phyloP scores from a whole-genome alignment of 2,888 invertebrate species.

The Keiferia lycopersicella region DNA sequence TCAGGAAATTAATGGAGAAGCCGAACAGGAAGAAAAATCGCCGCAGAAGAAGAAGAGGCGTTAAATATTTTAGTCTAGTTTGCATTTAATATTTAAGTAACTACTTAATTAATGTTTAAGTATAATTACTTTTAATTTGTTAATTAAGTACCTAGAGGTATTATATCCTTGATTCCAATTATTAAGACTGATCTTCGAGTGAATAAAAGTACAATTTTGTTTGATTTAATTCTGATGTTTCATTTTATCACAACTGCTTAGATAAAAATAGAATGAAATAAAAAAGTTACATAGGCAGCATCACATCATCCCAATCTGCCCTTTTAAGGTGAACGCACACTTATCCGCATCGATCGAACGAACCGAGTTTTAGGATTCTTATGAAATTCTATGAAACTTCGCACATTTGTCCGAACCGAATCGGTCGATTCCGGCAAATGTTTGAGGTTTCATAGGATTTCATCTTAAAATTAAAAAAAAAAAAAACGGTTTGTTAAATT shows the following conservation, averaged over 20 bases:
- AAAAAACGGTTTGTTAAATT: too few relatives aligned
- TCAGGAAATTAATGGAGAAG: constrained; percentile 40
- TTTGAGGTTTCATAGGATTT: too few relatives aligned
- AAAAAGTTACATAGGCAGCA: too few relatives aligned
- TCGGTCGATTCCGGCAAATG: too few relatives aligned
- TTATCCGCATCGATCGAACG: too few relatives aligned
- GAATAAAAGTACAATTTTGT: constrained; percentile 5
- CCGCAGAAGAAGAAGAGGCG: constrained; percentile 68
- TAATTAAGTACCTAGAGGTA: neutral
- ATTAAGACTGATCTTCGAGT: constrained; percentile 1
- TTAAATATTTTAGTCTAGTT: constrained; percentile 33
- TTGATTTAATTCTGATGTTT: neutral
- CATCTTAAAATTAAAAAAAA: too few relatives aligned
- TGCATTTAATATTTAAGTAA: neutral
- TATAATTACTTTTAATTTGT: neutral
- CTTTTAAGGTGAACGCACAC: too few relatives aligned
- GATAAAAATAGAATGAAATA: too few relatives aligned
- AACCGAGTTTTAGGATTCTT: too few relatives aligned
- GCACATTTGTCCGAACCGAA: too few relatives aligned
- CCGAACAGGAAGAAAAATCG: constrained; percentile 35
- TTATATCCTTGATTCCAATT: neutral
- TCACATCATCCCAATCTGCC: too few relatives aligned
- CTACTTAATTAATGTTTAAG: neutral
- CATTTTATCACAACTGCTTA: neutral
- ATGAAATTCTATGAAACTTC: too few relatives aligned